Percentiles rank a stretch among this genome's conserved stretches.
These are phyloP conservation scores for Amphimallon solstitiale DNA, from an alignment of 2,888 invertebrate genomes.

Conservation along the genomic window DNA sequence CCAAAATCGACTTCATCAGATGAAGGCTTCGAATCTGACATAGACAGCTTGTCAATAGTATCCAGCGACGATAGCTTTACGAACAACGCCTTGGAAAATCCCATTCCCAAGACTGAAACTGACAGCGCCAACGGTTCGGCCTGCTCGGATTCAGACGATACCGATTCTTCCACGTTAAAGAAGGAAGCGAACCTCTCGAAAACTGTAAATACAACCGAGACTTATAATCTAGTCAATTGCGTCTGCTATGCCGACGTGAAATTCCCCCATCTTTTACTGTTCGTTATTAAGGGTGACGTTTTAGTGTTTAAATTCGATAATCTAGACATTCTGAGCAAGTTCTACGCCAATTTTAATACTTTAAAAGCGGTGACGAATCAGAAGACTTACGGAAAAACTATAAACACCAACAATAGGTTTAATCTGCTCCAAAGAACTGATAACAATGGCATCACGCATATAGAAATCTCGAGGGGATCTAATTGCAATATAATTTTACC, in stretches of 20 bases:
- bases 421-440: constrained; percentile 65
- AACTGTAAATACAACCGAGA: constrained; percentile 47
- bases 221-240: constrained; percentile 61
- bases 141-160: constrained; percentile 59
- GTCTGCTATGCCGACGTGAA: constrained; percentile 62
- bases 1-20: constrained; percentile 48
- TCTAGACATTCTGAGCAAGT: constrained; percentile 53
- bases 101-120: constrained; percentile 54
- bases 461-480: constrained; percentile 61
- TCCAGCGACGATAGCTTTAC: constrained; percentile 61
- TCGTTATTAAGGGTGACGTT: constrained; percentile 60
- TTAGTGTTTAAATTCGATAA: constrained; percentile 60
- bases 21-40: constrained; percentile 66
- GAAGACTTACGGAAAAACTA: constrained; percentile 53
- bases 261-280: constrained; percentile 59
- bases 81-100: constrained; percentile 43
- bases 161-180: constrained; percentile 46
- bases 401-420: constrained; percentile 53
- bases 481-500: constrained; percentile 13
- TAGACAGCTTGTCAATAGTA: constrained; percentile 61
- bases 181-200: neutral
- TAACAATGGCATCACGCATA: constrained; percentile 65
- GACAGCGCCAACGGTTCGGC: constrained; percentile 63
- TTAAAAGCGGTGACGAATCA: constrained; percentile 61
- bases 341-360: constrained; percentile 60